A percentile compares a stretch with the other conserved stretches of the same genome.
Conservation (phyloP, 2,888 invertebrate species). For the Spodoptera picta region DNA sequence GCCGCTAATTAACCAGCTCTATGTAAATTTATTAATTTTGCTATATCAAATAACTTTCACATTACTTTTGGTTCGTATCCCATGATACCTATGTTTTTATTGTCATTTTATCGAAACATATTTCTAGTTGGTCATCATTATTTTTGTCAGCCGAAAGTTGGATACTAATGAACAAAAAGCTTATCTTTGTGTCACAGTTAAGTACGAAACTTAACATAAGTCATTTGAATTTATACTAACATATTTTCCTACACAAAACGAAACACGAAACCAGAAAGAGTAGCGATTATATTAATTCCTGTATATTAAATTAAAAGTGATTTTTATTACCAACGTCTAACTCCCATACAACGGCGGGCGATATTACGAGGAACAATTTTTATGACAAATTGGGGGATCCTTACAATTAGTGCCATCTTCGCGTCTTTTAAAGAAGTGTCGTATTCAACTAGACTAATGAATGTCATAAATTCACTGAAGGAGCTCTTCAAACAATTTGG, state of each 20-base stretch:
- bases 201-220: not conserved
- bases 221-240: not conserved
- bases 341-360: constrained; percentile 48
- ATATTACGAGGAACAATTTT: constrained; percentile 70
- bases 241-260: constrained; percentile 4
- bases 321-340: constrained; percentile 42
- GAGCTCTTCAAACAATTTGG: constrained; percentile 75
- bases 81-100: no score
- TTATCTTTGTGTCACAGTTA: no score
- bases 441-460: constrained; percentile 83
- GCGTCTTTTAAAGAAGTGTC: constrained; percentile 80
- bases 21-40: constrained; percentile 59
- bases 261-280: constrained; percentile 20
- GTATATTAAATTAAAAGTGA: constrained; percentile 41
- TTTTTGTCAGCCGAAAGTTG: no score
- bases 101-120: no score
- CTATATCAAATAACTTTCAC: constrained; percentile 23
- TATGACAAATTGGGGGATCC: constrained; percentile 79
- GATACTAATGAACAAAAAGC: no score
- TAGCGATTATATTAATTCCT: constrained; percentile 21
- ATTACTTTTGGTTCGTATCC: constrained; percentile 6
- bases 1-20: constrained; percentile 75
- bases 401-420: constrained; percentile 81
- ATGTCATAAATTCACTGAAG: constrained; percentile 78
- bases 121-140: no score